Evolutionary conservation across 1,140 invertebrate genomes (phyloP).

Genomic region (Danaus melanippus): DNA sequence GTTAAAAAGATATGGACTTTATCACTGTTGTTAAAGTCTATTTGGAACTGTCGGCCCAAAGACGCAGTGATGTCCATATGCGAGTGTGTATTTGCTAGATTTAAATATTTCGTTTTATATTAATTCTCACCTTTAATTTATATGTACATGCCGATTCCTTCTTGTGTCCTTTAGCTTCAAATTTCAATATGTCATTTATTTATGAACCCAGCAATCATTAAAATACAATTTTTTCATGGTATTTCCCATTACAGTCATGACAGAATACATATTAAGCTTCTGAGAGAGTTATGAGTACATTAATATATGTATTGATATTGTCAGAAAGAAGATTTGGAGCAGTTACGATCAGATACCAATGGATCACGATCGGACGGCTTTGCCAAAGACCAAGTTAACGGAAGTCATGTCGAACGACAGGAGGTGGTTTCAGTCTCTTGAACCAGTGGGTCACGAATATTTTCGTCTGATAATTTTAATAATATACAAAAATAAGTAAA

Average conservation of each 20-base stretch:
- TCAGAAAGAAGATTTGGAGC: conserved; percentile 32
- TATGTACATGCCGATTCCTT: too few species aligned
- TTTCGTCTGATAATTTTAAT: background rate
- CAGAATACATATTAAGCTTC: too few species aligned
- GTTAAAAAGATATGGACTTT: conserved; percentile 42
- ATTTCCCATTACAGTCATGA: too few species aligned
- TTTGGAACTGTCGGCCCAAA: conserved; percentile 56
- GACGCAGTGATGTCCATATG: conserved; percentile 43
- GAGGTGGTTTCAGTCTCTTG: conserved; percentile 42
- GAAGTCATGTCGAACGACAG: conserved; percentile 43
- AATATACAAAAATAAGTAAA: too few species aligned
- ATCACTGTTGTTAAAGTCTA: conserved; percentile 47
- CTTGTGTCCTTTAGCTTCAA: too few species aligned
- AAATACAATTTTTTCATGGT: too few species aligned
- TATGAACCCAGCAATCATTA: too few species aligned
- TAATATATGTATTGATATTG: conserved; percentile 8
- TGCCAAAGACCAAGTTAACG: conserved; percentile 30
- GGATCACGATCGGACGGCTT: conserved; percentile 52
- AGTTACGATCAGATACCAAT: conserved; percentile 50
- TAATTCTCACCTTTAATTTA: too few species aligned
- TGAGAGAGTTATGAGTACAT: background rate
- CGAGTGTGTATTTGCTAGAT: conserved; percentile 24
- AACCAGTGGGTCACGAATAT: conserved; percentile 33
- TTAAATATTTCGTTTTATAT: too few species aligned
- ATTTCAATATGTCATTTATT: too few species aligned